Evolutionary conservation across 2,888 invertebrate species (phyloP).

Genomic region (Sceliomorpha sp.): DNA sequence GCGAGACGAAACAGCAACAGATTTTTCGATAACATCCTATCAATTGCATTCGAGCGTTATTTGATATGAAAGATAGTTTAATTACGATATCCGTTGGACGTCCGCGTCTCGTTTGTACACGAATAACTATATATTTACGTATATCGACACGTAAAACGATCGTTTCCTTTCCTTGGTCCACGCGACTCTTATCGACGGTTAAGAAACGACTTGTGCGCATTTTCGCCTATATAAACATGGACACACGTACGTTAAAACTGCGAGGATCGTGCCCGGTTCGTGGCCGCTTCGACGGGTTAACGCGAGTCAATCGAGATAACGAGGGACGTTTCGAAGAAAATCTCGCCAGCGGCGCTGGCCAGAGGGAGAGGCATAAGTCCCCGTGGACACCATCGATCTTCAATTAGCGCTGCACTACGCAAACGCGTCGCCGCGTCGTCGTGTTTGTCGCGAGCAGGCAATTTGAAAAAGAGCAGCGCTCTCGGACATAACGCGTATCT

Average conservation of each 20-base stretch:
- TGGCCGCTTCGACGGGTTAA: background rate
- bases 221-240: background rate
- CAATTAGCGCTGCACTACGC: slow-evolving; percentile 43
- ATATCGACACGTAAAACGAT: too few species aligned
- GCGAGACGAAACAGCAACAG: too few species aligned
- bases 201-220: too few species aligned
- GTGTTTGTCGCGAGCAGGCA: slow-evolving; percentile 18
- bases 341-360: slow-evolving; percentile 3
- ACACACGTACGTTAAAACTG: background rate
- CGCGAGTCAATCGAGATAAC: slow-evolving; percentile 1
- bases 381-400: slow-evolving; percentile 38
- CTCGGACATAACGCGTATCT: background rate
- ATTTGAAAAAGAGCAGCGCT: slow-evolving; percentile 25
- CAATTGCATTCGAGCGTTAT: too few species aligned
- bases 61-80: too few species aligned
- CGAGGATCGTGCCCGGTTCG: background rate
- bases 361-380: slow-evolving; percentile 15
- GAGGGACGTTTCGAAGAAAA: slow-evolving; percentile 11
- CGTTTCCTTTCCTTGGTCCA: too few species aligned
- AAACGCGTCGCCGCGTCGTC: slow-evolving; percentile 30
- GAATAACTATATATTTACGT: too few species aligned
- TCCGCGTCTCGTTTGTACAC: too few species aligned
- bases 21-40: too few species aligned
- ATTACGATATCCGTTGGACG: too few species aligned
- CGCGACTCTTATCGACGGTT: too few species aligned